Base-by-base conservation (phyloP, 2,888 invertebrate genomes). In the Stomorhina lunata region DNA sequence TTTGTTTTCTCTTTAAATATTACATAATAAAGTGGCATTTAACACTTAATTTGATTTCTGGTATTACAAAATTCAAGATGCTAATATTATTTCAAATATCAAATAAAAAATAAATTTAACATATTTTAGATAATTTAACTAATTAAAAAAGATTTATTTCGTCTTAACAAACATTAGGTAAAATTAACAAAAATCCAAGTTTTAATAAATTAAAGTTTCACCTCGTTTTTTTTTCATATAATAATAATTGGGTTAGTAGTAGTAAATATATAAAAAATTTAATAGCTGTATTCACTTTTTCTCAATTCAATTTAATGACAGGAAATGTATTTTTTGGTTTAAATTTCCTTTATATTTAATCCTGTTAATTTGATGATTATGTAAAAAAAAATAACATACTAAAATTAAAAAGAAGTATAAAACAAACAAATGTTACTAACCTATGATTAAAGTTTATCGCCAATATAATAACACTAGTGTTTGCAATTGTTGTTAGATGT, bases 11-110 rank as follows among this genome's bases (percentile, higher is more conserved):
- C 78, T 68, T 32, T 40, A n/a, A n/a, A n/a, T n/a, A 43, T 81
- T 81, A 53, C 72, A 72, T 57, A 81, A 81, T 57, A 53, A 78
- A 73, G 10, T 73, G 40, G 43, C 72, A 68, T 72, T 81, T 78
- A 78, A 55, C 63, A 80, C 68, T 55, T 50, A 22, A 17, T 25
- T 68, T n/a, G n/a, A n/a, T 57, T 22, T 55, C 5, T 27, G n/a
- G 9, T 32, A 32, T 55, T 63, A 65, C 22, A 43, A 73, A 43
- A 63, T 53, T 37, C 12, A 34, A 37, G 27, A 59, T 48, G 34
- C 27, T 65, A 15, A 43, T 50, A 25, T 50, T 12, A 10, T 20
- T 25, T 6, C 29, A 34, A 43, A 27, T 29, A 55, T n/a, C 32
- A 20, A 17, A 65, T 3, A 22, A 37, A 45, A 22, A 29, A 5